phyloP scores from a whole-genome alignment of 2,888 invertebrate genomes.

The Chrysodeixis includens region DNA sequence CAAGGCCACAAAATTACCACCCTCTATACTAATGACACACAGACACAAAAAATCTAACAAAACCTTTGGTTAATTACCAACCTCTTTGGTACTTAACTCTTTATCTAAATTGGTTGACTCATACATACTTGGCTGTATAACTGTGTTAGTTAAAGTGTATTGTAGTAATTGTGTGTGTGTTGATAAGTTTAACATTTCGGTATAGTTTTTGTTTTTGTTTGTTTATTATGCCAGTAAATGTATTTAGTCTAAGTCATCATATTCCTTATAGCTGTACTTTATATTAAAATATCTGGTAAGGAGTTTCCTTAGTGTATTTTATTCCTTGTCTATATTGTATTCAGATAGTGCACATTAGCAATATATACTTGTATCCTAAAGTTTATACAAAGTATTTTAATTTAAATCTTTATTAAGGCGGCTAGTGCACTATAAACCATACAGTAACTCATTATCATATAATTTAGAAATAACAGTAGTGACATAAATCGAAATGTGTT shows the following conservation, averaged over 20 bases:
- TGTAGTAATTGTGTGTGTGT: conserved; percentile 17
- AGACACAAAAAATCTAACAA: conserved; percentile 51
- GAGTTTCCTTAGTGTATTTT: too few species aligned
- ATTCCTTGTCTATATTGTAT: too few species aligned
- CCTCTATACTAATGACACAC: conserved; percentile 27
- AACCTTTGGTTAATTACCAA: conserved; percentile 41
- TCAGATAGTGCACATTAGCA: too few species aligned
- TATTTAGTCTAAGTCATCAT: neutral
- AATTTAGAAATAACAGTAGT: too few species aligned
- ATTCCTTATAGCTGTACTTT: too few species aligned
- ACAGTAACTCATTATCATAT: too few species aligned
- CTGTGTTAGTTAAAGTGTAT: conserved; percentile 37
- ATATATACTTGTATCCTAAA: too few species aligned
- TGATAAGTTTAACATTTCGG: conserved; percentile 17
- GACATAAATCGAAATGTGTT: too few species aligned
- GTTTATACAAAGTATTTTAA: too few species aligned
- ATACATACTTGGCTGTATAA: conserved; percentile 41
- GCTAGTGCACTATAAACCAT: too few species aligned
- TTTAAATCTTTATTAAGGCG: too few species aligned
- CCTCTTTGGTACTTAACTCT: conserved; percentile 46
- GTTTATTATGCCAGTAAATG: neutral
- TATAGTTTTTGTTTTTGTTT: neutral
- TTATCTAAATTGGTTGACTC: conserved; percentile 40
- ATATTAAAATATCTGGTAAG: too few species aligned
- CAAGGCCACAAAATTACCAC: conserved; percentile 31